Percentiles rank a stretch among this genome's conserved stretches.
phyloP scores from a whole-genome alignment of 1,140 invertebrate genomes.

The Platorchestia sp. region DNA sequence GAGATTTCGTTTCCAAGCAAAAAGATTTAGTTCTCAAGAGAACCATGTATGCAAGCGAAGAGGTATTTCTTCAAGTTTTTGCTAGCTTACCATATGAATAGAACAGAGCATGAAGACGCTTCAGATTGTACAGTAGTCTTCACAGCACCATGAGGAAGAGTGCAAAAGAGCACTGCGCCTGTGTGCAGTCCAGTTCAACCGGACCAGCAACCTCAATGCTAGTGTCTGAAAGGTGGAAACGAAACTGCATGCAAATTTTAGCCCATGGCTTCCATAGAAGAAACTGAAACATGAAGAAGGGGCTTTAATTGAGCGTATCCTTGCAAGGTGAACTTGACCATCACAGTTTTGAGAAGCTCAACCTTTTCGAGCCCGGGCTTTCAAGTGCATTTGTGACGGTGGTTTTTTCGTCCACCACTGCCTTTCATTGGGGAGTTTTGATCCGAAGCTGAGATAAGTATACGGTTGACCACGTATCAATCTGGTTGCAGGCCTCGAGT shows the following conservation, averaged over 20 bases:
- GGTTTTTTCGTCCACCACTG: conserved; percentile 18
- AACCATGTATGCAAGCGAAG: too few relatives aligned
- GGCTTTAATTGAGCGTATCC: conserved; percentile 51
- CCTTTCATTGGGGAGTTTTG: conserved; percentile 5
- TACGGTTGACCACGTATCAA: conserved; percentile 6
- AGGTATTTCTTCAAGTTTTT: too few relatives aligned
- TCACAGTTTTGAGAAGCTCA: conserved; percentile 17
- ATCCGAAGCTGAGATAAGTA: conserved; percentile 19
- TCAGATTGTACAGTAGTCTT: not conserved
- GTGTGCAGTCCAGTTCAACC: not conserved
- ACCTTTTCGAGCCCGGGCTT: conserved; percentile 1
- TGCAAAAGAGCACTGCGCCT: not conserved
- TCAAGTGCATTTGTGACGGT: conserved; percentile 15
- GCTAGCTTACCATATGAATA: not conserved
- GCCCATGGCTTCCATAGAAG: not conserved
- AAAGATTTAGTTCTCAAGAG: too few relatives aligned
- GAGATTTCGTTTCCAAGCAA: too few relatives aligned
- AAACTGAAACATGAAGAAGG: not conserved
- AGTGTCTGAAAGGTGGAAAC: not conserved
- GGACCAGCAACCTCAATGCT: not conserved
- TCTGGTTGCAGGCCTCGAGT: not conserved
- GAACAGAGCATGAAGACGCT: not conserved
- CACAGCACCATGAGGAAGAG: not conserved
- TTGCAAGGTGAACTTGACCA: conserved; percentile 45
- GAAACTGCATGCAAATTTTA: conserved; percentile 18